These are phyloP conservation scores for Caenorhabditis elegans DNA, from an alignment of 1,140 invertebrate species.

Conservation along the genomic window DNA sequence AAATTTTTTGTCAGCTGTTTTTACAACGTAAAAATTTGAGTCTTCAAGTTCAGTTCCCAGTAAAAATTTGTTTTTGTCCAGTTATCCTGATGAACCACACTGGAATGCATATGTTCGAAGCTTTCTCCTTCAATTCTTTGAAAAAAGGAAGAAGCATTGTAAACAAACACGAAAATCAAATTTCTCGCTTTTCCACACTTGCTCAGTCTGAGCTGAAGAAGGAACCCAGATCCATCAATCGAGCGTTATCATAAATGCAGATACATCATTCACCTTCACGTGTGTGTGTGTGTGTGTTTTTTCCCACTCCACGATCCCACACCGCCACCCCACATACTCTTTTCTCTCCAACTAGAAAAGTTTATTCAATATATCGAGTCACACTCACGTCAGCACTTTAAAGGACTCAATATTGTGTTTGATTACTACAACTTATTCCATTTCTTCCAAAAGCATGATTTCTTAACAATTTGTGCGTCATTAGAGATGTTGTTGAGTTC, in stretches of 20 bases:
- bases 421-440: background rate
- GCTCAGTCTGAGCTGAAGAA: background rate
- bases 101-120: background rate
- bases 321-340: background rate
- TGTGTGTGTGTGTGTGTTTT: background rate
- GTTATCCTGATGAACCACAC: background rate
- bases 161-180: constrained; percentile 10
- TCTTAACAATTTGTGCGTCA: constrained; percentile 1
- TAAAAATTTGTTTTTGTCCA: background rate
- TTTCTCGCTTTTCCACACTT: background rate
- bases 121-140: background rate
- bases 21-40: too few relatives aligned
- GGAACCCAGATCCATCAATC: background rate
- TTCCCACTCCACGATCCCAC: background rate
- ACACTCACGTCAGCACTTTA: constrained; percentile 8
- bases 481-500: background rate
- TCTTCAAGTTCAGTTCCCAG: too few relatives aligned
- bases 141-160: background rate
- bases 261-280: background rate
- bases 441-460: background rate
- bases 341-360: background rate
- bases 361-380: background rate
- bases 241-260: constrained; percentile 16
- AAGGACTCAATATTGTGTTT: background rate
- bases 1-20: too few relatives aligned